Conservation (phyloP, 2,888 invertebrate species). For the Chironomus riparius region DNA sequence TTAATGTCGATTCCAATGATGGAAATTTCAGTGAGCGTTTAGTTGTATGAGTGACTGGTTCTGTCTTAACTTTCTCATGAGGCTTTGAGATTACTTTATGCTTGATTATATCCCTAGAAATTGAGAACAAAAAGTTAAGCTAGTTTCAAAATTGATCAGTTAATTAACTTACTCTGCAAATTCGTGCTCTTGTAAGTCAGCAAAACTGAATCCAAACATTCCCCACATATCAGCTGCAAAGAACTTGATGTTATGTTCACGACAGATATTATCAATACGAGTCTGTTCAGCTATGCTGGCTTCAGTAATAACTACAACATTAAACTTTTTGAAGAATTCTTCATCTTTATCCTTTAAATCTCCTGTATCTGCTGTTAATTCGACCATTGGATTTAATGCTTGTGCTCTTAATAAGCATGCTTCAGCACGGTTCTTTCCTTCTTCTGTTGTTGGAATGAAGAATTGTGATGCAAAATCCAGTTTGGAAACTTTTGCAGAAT, state of each 20-base stretch:
- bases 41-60: conserved; percentile 53
- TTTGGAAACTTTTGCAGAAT: conserved; percentile 60
- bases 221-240: conserved; percentile 90
- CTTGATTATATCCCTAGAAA: conserved; percentile 46
- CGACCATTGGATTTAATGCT: conserved; percentile 88
- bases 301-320: conserved; percentile 75
- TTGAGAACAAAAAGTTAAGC: too few relatives aligned
- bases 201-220: conserved; percentile 82
- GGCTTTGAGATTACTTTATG: conserved; percentile 44
- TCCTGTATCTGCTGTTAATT: conserved; percentile 59
- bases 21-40: conserved; percentile 57
- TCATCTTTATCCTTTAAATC: conserved; percentile 57
- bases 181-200: conserved; percentile 77
- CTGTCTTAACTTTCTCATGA: conserved; percentile 47
- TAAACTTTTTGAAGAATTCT: conserved; percentile 64
- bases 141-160: too few relatives aligned
- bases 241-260: conserved; percentile 67
- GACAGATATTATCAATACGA: conserved; percentile 67
- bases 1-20: conserved; percentile 57
- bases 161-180: conserved; percentile 48
- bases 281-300: conserved; percentile 61
- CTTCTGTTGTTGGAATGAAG: conserved; percentile 58
- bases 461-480: conserved; percentile 79
- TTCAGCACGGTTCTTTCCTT: conserved; percentile 79
- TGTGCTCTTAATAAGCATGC: conserved; percentile 69